A percentile compares a stretch with the other conserved stretches of the same genome.
Conservation (phyloP, 2,888 invertebrate species). For the Marronus borbonicus region DNA sequence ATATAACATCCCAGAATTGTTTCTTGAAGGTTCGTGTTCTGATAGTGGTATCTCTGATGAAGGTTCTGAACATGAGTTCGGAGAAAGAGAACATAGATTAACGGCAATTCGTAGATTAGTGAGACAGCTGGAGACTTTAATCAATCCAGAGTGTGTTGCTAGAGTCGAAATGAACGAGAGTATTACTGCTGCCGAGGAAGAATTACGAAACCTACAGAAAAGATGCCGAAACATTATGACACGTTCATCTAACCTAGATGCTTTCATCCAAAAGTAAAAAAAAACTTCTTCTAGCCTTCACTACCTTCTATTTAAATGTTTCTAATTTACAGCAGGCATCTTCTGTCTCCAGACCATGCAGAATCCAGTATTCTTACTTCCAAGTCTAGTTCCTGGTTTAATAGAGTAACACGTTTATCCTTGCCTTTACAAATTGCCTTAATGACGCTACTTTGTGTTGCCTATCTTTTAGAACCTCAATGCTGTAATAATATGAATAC, state of each 20-base stretch:
- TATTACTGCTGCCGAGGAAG: constrained; percentile 81
- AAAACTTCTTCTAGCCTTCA: background rate
- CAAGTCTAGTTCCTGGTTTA: constrained; percentile 75
- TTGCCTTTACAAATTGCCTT: constrained; percentile 84
- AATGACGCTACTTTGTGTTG: constrained; percentile 81
- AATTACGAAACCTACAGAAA: constrained; percentile 79
- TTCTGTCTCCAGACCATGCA: constrained; percentile 57
- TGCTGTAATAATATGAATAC: constrained; percentile 87
- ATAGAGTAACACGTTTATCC: constrained; percentile 82
- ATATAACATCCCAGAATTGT: constrained; percentile 70
- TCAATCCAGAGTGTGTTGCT: constrained; percentile 79
- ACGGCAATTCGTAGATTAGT: constrained; percentile 80
- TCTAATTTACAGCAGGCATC: constrained; percentile 57
- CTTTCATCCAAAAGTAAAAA: constrained; percentile 60
- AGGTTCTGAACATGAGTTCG: constrained; percentile 78
- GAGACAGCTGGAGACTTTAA: constrained; percentile 77
- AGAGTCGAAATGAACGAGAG: constrained; percentile 79
- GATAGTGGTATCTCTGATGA: constrained; percentile 88
- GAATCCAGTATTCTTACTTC: constrained; percentile 70
- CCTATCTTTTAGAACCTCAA: constrained; percentile 82
- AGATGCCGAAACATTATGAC: constrained; percentile 79
- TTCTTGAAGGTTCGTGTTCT: constrained; percentile 77
- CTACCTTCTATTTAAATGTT: background rate
- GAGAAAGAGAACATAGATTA: constrained; percentile 79
- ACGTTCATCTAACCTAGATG: constrained; percentile 70